phyloP scores from a whole-genome alignment of 64 coral and sea anemone species.

The Dendronephthya gigantea region DNA sequence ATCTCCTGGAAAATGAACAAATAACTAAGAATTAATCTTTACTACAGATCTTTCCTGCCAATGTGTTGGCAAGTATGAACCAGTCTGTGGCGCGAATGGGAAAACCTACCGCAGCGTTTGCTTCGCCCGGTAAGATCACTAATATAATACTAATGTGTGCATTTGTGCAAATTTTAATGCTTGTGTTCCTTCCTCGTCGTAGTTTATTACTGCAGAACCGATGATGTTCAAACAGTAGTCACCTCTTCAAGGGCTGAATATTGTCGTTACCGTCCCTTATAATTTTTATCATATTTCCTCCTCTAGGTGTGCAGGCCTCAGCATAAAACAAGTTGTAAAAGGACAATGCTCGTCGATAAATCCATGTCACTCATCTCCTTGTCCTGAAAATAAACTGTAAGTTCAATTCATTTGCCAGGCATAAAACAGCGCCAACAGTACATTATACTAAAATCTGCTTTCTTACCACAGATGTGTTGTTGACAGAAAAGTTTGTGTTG shows the following conservation, averaged over 20 bases:
- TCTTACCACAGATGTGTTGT: not conserved
- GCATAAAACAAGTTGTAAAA: not conserved
- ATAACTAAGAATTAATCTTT: not conserved
- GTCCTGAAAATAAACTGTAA: not conserved
- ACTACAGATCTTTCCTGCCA: not conserved
- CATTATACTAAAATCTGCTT: not conserved
- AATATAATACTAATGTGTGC: too few species aligned
- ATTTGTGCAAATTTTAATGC: too few species aligned
- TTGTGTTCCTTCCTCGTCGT: too few species aligned
- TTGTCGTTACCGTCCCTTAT: not conserved
- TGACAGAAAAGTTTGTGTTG: not conserved
- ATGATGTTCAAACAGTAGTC: too few species aligned
- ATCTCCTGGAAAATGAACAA: too few species aligned
- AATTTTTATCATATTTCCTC: not conserved
- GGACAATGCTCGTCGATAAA: not conserved
- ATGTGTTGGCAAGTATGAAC: not conserved
- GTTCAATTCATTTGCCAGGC: not conserved
- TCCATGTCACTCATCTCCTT: conserved; percentile 2
- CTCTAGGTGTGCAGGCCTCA: not conserved
- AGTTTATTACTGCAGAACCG: too few species aligned
- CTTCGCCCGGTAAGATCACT: not conserved
- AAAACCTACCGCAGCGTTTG: conserved; percentile 8
- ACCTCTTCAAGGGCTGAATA: too few species aligned
- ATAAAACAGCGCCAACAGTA: not conserved
- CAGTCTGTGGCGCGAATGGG: not conserved